Percentiles rank a stretch among this genome's conserved stretches.
Evolutionary conservation across 2,888 invertebrate genomes (phyloP).

Genomic region (Chorisops tibialis): DNA sequence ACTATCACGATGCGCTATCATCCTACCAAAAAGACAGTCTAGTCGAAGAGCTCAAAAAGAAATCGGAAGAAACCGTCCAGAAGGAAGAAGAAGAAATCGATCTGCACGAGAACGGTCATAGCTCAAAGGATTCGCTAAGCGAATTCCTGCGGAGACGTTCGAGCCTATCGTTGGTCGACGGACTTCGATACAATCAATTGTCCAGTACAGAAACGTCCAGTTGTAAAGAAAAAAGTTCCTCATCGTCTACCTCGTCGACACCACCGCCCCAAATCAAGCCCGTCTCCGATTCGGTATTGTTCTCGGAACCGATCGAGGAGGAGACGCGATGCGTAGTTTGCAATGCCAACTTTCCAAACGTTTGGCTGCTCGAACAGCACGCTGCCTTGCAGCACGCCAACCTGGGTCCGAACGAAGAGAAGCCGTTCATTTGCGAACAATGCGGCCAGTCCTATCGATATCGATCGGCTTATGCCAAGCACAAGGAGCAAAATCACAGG

Average conservation of each 20-base stretch:
- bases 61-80: slow-evolving; percentile 41
- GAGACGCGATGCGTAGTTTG: slow-evolving; percentile 74
- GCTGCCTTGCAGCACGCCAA: slow-evolving; percentile 78
- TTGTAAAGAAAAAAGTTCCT: slow-evolving; percentile 52
- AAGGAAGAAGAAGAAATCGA: slow-evolving; percentile 38
- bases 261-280: slow-evolving; percentile 44
- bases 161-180: slow-evolving; percentile 40
- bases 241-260: slow-evolving; percentile 52
- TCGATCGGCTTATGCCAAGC: slow-evolving; percentile 78
- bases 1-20: slow-evolving; percentile 37
- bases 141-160: slow-evolving; percentile 44
- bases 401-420: slow-evolving; percentile 67
- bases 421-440: slow-evolving; percentile 87
- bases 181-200: slow-evolving; percentile 41
- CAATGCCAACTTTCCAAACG: slow-evolving; percentile 80
- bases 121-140: slow-evolving; percentile 38
- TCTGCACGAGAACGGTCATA: slow-evolving; percentile 36
- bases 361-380: slow-evolving; percentile 84
- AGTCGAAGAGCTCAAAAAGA: slow-evolving; percentile 39
- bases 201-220: slow-evolving; percentile 46
- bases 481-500: slow-evolving; percentile 85
- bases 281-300: slow-evolving; percentile 41
- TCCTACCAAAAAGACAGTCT: slow-evolving; percentile 36
- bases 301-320: slow-evolving; percentile 51
- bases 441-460: slow-evolving; percentile 88